These are phyloP conservation scores for Tiliacea aurago DNA, from an alignment of 2,888 invertebrate genomes.

Conservation along the genomic window DNA sequence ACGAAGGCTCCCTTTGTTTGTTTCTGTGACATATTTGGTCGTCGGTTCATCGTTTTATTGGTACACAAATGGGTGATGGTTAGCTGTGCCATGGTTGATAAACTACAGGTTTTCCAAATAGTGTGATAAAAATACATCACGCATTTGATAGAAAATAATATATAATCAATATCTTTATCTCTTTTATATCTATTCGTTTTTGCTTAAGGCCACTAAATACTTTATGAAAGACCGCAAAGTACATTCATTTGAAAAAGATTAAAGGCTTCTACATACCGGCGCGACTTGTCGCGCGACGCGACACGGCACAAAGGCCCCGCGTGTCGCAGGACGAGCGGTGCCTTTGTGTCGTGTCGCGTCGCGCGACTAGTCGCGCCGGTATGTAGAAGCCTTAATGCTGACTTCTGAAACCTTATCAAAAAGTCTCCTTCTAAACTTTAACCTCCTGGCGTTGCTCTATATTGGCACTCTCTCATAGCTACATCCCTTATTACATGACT, in stretches of 20 bases:
- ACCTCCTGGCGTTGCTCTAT: no score
- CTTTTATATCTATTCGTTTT: neutral
- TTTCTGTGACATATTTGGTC: conserved; percentile 3
- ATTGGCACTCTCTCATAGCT: no score
- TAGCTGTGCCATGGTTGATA: neutral
- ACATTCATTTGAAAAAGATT: neutral
- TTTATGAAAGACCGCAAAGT: neutral
- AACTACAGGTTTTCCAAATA: neutral
- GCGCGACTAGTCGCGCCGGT: no score
- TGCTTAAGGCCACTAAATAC: neutral
- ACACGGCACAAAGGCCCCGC: no score
- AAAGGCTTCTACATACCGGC: no score
- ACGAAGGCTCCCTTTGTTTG: conserved; percentile 22
- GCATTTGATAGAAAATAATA: neutral
- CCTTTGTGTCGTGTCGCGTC: no score
- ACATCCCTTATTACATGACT: no score
- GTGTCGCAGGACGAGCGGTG: no score
- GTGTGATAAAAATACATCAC: neutral
- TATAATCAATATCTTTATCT: no score
- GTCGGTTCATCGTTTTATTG: neutral
- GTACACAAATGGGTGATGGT: neutral
- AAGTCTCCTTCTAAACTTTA: no score
- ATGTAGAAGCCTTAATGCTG: neutral
- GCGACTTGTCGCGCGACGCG: no score
- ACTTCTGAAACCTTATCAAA: neutral